Evolutionary conservation across 2,113 vertebrate genomes (phyloP).

Genomic region (Alectura lathami): DNA sequence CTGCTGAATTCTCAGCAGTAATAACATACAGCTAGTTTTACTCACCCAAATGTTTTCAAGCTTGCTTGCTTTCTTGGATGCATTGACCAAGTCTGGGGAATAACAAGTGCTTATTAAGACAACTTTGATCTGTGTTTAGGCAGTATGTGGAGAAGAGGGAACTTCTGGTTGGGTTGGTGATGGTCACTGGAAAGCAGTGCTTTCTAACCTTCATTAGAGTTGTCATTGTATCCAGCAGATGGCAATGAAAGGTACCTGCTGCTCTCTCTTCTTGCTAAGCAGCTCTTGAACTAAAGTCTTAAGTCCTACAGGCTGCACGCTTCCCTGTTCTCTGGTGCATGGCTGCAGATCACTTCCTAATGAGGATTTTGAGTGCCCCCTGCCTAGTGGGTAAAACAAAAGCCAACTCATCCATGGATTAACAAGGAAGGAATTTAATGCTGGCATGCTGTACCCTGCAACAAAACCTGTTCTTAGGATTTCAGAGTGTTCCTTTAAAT

Average conservation of each 20-base stretch:
- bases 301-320: background rate
- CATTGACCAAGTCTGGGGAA: background rate
- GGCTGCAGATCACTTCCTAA: background rate
- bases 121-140: background rate
- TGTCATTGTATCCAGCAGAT: conserved; percentile 34
- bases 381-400: background rate
- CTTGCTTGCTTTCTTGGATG: background rate
- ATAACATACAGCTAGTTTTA: background rate
- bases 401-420: background rate
- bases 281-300: background rate
- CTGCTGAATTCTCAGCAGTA: background rate
- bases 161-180: background rate
- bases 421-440: background rate
- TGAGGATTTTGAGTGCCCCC: background rate
- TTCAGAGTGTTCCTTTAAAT: background rate
- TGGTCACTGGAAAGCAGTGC: background rate
- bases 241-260: conserved; percentile 40
- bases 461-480: background rate
- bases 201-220: background rate
- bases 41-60: background rate
- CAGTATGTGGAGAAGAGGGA: background rate
- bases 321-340: background rate
- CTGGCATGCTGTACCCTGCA: background rate
- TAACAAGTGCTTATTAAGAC: background rate
- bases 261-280: background rate